Evolutionary conservation across 2,888 invertebrate species (phyloP).

Genomic region (Toxonevra muliebris): DNA sequence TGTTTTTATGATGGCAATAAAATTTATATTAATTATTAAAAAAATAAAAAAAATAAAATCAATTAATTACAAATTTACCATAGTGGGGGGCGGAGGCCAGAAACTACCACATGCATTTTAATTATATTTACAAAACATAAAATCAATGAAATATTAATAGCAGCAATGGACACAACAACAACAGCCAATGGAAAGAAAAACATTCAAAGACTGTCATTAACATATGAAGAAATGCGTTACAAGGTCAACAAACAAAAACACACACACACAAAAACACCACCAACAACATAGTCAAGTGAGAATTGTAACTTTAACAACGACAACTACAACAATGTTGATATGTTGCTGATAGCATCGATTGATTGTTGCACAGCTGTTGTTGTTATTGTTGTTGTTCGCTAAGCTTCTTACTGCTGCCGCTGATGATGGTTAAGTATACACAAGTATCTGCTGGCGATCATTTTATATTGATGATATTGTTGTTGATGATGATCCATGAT

Average conservation of each 20-base stretch:
- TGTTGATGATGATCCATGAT: too few species aligned
- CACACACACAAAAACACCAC: not conserved
- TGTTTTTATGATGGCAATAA: too few species aligned
- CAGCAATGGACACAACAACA: conserved; percentile 9
- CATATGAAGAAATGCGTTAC: conserved; percentile 22
- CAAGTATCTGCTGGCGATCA: too few species aligned
- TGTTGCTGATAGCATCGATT: conserved; percentile 15
- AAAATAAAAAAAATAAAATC: too few species aligned
- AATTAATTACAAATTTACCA: too few species aligned
- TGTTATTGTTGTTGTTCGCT: not conserved
- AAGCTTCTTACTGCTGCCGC: not conserved
- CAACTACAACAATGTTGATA: not conserved
- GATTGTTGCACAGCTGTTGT: not conserved
- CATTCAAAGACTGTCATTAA: not conserved
- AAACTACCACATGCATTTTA: too few species aligned
- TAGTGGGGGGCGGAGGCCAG: too few species aligned
- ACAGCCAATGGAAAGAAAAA: conserved; percentile 7
- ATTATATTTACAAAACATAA: too few species aligned
- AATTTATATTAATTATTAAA: too few species aligned
- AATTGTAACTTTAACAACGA: conserved; percentile 2
- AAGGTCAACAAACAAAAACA: conserved; percentile 18
- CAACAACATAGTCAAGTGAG: conserved; percentile 18
- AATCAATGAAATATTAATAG: not conserved
- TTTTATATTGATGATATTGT: not conserved
- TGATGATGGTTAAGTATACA: too few species aligned